phyloP scores from a whole-genome alignment of 2,113 vertebrate genomes.

The Eira barbara region DNA sequence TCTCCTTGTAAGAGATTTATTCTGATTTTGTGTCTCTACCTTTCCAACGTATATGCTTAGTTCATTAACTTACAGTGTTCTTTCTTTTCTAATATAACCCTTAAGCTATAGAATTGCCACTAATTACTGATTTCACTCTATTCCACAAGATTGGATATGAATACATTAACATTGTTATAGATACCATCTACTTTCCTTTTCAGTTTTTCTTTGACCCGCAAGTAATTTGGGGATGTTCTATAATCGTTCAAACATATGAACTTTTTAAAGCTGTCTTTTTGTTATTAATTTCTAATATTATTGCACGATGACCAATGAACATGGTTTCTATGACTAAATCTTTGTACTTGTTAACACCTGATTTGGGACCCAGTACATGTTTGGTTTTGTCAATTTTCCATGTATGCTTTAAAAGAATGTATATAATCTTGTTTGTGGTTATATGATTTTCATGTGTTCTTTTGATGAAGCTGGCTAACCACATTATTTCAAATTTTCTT shows the following conservation, averaged over 20 bases:
- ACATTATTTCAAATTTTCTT: neutral
- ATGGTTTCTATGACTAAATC: neutral
- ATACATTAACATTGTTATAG: neutral
- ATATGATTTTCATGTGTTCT: neutral
- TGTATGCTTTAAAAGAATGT: neutral
- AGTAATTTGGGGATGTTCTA: neutral
- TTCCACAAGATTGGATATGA: neutral
- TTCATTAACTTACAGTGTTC: neutral
- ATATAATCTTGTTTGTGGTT: neutral
- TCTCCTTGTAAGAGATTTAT: neutral
- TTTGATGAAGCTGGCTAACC: neutral
- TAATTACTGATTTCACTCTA: slow-evolving; percentile 1
- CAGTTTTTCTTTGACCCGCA: neutral
- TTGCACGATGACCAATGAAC: neutral
- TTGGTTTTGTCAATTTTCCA: neutral
- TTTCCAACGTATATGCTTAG: neutral
- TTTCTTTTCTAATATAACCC: neutral
- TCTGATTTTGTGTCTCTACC: neutral
- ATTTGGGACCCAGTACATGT: neutral
- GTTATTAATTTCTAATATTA: neutral
- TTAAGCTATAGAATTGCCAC: neutral
- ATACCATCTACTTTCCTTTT: neutral
- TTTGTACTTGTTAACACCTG: neutral
- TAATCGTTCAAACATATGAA: neutral
- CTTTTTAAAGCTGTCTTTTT: neutral